Percentiles rank a stretch among this genome's conserved stretches.
Conservation (phyloP, 1,140 invertebrate genomes). For the Papilio dardanus region DNA sequence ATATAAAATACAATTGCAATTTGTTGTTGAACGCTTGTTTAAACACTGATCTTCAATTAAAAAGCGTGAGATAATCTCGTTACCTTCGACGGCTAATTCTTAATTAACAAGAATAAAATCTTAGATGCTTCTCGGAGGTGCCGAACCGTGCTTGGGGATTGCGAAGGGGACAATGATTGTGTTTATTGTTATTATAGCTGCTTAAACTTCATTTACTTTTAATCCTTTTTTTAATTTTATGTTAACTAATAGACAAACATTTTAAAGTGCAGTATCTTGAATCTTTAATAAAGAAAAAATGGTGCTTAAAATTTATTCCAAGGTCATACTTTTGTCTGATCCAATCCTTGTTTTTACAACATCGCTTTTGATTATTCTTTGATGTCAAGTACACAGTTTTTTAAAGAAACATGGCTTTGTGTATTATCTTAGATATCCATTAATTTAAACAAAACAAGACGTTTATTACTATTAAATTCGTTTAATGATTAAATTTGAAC, state of each 20-base stretch:
- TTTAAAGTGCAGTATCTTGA: background rate
- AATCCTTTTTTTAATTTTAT: background rate
- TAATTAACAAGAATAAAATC: constrained; percentile 78
- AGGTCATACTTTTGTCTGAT: background rate
- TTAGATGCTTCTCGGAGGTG: constrained; percentile 58
- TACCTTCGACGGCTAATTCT: constrained; percentile 64
- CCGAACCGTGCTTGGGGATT: constrained; percentile 64
- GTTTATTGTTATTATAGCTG: constrained; percentile 56
- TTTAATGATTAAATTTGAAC: constrained; percentile 12
- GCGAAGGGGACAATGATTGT: constrained; percentile 56
- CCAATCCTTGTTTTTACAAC: background rate
- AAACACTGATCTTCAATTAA: constrained; percentile 67
- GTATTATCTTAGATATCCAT: background rate
- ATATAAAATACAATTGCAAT: constrained; percentile 39
- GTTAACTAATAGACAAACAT: background rate
- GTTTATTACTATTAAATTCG: constrained; percentile 13
- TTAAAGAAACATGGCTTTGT: background rate
- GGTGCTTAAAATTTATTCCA: background rate
- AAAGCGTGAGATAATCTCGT: constrained; percentile 71
- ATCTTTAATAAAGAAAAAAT: background rate
- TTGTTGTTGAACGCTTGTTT: constrained; percentile 54
- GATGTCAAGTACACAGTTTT: background rate
- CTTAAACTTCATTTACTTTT: constrained; percentile 7
- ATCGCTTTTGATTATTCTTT: background rate
- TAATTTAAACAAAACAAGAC: background rate